Evolutionary conservation across 2,797 vertebrate genomes (phyloP).

Genomic region (Bradypodion pumilum): DNA sequence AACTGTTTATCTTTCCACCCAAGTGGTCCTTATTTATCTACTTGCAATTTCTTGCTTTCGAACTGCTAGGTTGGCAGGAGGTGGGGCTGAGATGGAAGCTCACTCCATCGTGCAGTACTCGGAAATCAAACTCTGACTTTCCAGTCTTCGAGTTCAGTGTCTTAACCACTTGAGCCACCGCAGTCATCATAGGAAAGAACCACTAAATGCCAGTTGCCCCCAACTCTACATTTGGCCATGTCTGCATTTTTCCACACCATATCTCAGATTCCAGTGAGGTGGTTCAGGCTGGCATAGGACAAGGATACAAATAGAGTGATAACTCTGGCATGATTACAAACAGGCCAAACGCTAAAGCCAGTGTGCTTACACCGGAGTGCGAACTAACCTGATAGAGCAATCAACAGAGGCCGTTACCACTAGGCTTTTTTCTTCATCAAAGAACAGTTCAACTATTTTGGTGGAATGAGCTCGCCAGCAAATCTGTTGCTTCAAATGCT

Average conservation of each 20-base stretch:
- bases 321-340: neutral
- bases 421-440: conserved; percentile 68
- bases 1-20: too few species aligned
- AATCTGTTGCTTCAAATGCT: conserved; percentile 73
- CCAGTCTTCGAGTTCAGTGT: too few species aligned
- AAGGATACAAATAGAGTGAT: neutral
- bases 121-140: too few species aligned
- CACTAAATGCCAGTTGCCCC: too few species aligned
- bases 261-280: neutral
- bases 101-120: too few species aligned
- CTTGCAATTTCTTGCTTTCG: too few species aligned
- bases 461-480: conserved; percentile 72
- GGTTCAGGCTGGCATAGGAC: neutral
- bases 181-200: neutral
- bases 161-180: too few species aligned
- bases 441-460: conserved; percentile 68
- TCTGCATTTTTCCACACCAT: neutral
- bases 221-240: neutral
- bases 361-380: neutral
- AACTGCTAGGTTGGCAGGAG: too few species aligned
- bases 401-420: conserved; percentile 73
- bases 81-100: too few species aligned
- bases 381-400: conserved; percentile 74
- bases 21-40: too few species aligned
- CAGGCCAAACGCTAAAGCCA: neutral